phyloP scores from a whole-genome alignment of 2,113 vertebrate species.

The Paraplagusia blochii region DNA sequence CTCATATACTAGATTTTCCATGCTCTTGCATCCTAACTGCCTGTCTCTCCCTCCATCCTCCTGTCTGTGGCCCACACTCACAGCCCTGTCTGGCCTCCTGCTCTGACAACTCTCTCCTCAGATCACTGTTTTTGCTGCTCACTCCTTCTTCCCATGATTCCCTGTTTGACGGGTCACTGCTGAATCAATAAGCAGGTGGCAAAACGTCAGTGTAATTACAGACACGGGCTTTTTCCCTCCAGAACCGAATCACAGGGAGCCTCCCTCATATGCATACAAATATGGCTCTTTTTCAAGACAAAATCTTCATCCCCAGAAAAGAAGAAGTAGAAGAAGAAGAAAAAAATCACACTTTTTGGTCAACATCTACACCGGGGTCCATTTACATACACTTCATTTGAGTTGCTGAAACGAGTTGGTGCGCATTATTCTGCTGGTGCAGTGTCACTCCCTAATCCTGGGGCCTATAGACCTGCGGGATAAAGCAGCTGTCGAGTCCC shows the following conservation, averaged over 20 bases:
- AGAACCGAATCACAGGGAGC: constrained; percentile 49
- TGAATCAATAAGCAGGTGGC: constrained; percentile 95
- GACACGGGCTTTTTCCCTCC: constrained; percentile 72
- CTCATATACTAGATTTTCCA: too few species aligned
- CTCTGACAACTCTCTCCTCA: constrained; percentile 53
- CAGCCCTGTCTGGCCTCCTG: constrained; percentile 27
- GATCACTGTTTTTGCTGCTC: constrained; percentile 78
- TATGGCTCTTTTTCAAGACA: constrained; percentile 71
- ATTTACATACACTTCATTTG: constrained; percentile 82
- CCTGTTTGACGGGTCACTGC: constrained; percentile 99
- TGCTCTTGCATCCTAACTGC: constrained; percentile 16
- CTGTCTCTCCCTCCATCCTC: constrained; percentile 12
- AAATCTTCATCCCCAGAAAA: constrained; percentile 59
- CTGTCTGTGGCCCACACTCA: constrained; percentile 25
- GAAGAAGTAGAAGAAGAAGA: too few species aligned
- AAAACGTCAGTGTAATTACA: constrained; percentile 92
- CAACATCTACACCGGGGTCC: constrained; percentile 66
- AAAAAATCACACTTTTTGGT: constrained; percentile 75
- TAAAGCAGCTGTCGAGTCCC: constrained; percentile 85
- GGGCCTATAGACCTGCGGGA: constrained; percentile 80
- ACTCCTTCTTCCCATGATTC: constrained; percentile 94
- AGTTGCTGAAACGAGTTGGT: constrained; percentile 77
- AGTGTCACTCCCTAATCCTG: constrained; percentile 83
- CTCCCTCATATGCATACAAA: constrained; percentile 77
- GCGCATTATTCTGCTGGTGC: constrained; percentile 76